Evolutionary conservation across 2,888 invertebrate species (phyloP).

Genomic region (Pecten maximus): DNA sequence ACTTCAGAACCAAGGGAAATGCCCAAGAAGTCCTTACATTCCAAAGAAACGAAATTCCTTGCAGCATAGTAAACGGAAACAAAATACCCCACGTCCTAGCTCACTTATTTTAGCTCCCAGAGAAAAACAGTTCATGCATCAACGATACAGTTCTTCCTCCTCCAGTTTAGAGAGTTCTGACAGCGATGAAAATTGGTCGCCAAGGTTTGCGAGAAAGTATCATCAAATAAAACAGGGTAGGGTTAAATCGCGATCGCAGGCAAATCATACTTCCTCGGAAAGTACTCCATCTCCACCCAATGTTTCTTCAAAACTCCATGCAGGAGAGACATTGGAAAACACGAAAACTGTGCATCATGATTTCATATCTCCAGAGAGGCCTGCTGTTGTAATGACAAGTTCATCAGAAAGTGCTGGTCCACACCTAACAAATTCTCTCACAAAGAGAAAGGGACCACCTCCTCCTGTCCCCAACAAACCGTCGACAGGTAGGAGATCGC

Average conservation of each 20-base stretch:
- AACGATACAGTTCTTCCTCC: slow-evolving; percentile 70
- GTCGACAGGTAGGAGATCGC: slow-evolving; percentile 45
- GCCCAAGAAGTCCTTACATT: slow-evolving; percentile 46
- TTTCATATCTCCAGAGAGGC: neutral
- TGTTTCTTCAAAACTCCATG: neutral
- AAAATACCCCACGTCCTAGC: slow-evolving; percentile 58
- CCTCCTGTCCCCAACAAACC: slow-evolving; percentile 67
- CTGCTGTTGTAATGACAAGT: neutral
- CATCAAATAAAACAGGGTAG: slow-evolving; percentile 31
- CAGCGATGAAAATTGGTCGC: slow-evolving; percentile 57
- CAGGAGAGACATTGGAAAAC: neutral
- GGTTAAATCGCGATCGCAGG: neutral
- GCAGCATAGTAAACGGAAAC: slow-evolving; percentile 44
- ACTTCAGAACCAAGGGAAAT: slow-evolving; percentile 47
- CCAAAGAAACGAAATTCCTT: slow-evolving; percentile 40
- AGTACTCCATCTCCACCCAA: neutral
- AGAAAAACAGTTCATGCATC: slow-evolving; percentile 70
- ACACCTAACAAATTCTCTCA: neutral
- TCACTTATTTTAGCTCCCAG: slow-evolving; percentile 70
- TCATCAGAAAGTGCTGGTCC: neutral
- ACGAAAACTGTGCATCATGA: neutral
- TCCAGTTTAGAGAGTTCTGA: slow-evolving; percentile 65
- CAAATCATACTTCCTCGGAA: neutral
- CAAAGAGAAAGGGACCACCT: slow-evolving; percentile 54
- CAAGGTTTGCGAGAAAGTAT: slow-evolving; percentile 47